Evolutionary conservation across 2,113 vertebrate genomes (phyloP), one percentile per base, ranked within the genome.

Genomic region (Syrrhaptes paradoxus): DNA sequence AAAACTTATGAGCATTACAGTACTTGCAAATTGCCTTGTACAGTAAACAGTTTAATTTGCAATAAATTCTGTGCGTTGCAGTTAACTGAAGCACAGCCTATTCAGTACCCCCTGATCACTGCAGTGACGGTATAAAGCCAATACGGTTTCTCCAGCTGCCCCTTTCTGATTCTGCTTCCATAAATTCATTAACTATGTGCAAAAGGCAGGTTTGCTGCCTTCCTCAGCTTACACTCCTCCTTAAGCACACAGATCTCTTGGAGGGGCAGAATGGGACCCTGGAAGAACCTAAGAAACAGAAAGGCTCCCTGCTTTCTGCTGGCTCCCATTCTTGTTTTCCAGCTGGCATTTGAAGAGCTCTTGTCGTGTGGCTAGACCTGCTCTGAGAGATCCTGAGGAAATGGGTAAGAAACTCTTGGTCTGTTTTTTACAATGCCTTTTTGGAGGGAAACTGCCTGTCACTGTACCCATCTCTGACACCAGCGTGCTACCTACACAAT

Each of bases 21-120:
- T 71, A 43, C 52, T 90, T 92, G 68, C n/a, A 90, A 92, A 92
- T 49, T 61, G 54, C 49, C 36, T 61, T 41, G 9, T 78, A 46
- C 52, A 92, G 54, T 74, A 90, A 92, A 91, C 51, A 75, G 57
- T 87, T 94, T 92, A 45, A 92, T 87, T 65, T 93, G 32, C 85
- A 72, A 72, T 87, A 81, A 90, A 89, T 93, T 93, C 43, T 68
- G 12, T 52, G 20, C 48, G 4, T 86, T 90, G 18, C 48, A n/a
- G 19, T 83, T 76, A 36, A 66, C 57, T 54, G 65, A 79, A 61
- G 25, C 11, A 38, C 25, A 10, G 34, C 48, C 34, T 63, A 9
- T 41, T 68, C 66, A 32, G 57, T 63, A 61, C 12, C 20, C n/a
- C 19, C n/a, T 46, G 52, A 52, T 82, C 28, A 17, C 54, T 59